Evolutionary conservation across 2,888 invertebrate genomes (phyloP).

Genomic region (Subacronicta megacephala): DNA sequence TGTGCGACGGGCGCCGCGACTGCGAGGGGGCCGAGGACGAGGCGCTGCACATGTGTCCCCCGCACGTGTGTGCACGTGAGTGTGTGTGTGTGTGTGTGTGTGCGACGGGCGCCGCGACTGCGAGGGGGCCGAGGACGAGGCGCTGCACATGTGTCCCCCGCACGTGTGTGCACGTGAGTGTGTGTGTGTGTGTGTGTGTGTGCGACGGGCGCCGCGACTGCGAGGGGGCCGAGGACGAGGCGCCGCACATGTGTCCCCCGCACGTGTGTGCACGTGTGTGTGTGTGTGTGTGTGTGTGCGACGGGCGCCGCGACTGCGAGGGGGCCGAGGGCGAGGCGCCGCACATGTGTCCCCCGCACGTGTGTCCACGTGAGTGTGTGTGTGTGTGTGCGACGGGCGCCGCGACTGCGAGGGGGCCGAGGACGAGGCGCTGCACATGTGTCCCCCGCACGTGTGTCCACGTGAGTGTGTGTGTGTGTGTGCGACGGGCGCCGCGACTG

Average conservation of each 20-base stretch:
- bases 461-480: conserved; percentile 74
- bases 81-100: conserved; percentile 63
- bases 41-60: conserved; percentile 67
- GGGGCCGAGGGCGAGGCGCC: conserved; percentile 76
- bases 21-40: conserved; percentile 79
- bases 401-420: conserved; percentile 75
- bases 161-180: conserved; percentile 73
- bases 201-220: conserved; percentile 84
- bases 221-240: conserved; percentile 75
- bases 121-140: conserved; percentile 75
- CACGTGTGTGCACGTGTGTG: conserved; percentile 70
- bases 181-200: conserved; percentile 63
- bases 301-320: conserved; percentile 78
- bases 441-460: conserved; percentile 68
- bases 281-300: conserved; percentile 75
- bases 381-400: conserved; percentile 82
- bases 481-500: conserved; percentile 84
- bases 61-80: conserved; percentile 73
- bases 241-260: conserved; percentile 65
- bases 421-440: conserved; percentile 76
- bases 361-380: conserved; percentile 71
- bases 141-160: conserved; percentile 65
- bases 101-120: conserved; percentile 84
- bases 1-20: conserved; percentile 83
- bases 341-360: conserved; percentile 66